phyloP scores from a whole-genome alignment of 2,888 invertebrate species.

The Desoria tigrina region DNA sequence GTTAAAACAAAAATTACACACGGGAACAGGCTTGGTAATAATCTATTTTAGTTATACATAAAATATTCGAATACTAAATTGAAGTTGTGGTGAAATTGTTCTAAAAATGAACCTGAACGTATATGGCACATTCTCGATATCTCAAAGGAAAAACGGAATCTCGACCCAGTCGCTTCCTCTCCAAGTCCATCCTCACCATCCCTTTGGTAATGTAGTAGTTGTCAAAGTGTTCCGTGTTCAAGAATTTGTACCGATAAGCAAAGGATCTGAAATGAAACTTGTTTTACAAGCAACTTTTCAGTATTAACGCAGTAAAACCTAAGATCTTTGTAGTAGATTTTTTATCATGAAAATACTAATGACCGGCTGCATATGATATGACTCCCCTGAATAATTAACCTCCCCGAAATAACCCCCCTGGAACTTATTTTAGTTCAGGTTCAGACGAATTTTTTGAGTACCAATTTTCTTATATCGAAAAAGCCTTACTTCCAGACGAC shows the following conservation, averaged over 20 bases:
- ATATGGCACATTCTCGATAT: conserved; percentile 55
- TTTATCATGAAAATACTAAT: background rate
- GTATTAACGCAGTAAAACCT: conserved; percentile 9
- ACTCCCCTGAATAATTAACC: no score
- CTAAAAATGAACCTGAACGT: conserved; percentile 54
- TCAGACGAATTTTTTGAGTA: no score
- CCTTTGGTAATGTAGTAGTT: conserved; percentile 57
- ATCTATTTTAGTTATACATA: no score
- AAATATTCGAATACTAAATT: background rate
- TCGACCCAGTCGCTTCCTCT: conserved; percentile 54
- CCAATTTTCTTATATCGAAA: no score
- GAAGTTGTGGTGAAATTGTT: no score
- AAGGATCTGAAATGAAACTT: conserved; percentile 40
- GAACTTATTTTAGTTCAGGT: no score
- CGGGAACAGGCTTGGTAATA: no score
- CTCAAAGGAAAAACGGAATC: conserved; percentile 57
- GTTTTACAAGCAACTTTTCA: background rate
- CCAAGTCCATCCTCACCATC: conserved; percentile 56
- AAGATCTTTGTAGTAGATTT: background rate
- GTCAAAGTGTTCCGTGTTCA: conserved; percentile 53
- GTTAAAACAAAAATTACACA: no score
- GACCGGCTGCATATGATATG: background rate
- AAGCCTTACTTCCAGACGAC: conserved; percentile 65
- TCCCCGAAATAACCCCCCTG: no score
- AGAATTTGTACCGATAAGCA: conserved; percentile 41